A percentile compares a stretch with the other conserved stretches of the same genome.
phyloP scores from a whole-genome alignment of 2,113 vertebrate genomes.

The Psettodes erumei region DNA sequence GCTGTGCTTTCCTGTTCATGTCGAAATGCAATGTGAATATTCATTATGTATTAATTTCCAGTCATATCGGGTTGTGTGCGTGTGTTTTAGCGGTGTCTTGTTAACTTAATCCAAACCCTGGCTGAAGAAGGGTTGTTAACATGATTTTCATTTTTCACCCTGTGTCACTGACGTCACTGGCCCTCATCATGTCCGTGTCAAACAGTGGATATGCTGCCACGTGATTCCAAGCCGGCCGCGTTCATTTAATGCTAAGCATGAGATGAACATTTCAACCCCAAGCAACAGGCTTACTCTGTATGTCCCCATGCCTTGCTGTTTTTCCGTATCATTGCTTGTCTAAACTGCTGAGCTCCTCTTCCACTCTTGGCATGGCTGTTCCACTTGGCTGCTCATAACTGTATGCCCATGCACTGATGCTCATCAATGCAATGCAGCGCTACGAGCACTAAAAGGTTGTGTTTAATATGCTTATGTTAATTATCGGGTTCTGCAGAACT shows the following conservation, averaged over 20 bases:
- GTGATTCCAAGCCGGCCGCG: neutral
- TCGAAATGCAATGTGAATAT: conserved; percentile 35
- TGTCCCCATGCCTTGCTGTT: conserved; percentile 3
- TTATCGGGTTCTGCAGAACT: conserved; percentile 7
- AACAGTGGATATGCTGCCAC: neutral
- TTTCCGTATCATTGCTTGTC: conserved; percentile 50
- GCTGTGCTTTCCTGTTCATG: conserved; percentile 40
- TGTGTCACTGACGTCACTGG: conserved; percentile 4
- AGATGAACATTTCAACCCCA: conserved; percentile 17
- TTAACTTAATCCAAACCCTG: conserved; percentile 22
- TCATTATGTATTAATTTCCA: conserved; percentile 26
- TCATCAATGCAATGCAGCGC: conserved; percentile 30
- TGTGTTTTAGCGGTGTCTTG: conserved; percentile 22
- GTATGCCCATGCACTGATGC: conserved; percentile 30
- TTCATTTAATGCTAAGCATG: neutral
- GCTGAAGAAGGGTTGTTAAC: conserved; percentile 11
- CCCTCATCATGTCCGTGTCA: neutral
- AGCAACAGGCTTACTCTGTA: neutral
- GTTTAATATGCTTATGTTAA: conserved; percentile 33
- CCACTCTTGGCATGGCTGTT: neutral
- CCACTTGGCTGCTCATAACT: conserved; percentile 6
- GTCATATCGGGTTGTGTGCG: conserved; percentile 12
- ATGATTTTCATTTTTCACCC: neutral
- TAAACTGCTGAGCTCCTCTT: conserved; percentile 26
- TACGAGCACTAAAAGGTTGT: conserved; percentile 7